Base-by-base conservation (phyloP, 35 echinoderm and acorn worm species). In the Heliocidaris erythrogramma region DNA sequence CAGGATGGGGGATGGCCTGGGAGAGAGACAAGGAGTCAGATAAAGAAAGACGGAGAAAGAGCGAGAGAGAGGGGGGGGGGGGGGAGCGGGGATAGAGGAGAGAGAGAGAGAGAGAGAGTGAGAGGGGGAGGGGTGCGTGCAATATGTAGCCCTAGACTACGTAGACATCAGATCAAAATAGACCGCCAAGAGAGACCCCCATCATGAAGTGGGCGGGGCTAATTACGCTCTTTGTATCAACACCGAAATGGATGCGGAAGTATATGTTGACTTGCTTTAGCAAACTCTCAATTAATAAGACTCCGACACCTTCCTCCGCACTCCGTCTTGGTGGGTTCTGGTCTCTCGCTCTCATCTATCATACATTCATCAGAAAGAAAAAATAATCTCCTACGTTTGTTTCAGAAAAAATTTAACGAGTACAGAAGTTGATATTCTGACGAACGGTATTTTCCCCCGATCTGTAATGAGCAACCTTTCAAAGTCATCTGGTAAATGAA, bases 191-290 rank as follows among this genome's bases (percentile, higher is more conserved):
- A 27, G 65, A 4, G 65, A 78, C 65, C 65, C 60, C 65, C 65
- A 78, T 78, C 65, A n/a, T 78, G 27, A 78, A 78, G 87, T 89
- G 29, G 87, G 87, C 87, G 87, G 87, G 47, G 87, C 87, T 47
- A 89, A 32, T 88, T 89, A 47, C 87, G 42, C 87, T 78, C 27
- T 78, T 78, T 21, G 65, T 78, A 4, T 18, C 27, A 78, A 78
- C 65, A 27, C 65, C 18, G 65, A 78, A 78, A 78, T 78, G 18
- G 65, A n/a, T 78, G 11, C 61, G 61, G 61, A 69, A 69, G 27
- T 69, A 69, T 16, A 16, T 16, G 65, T 78, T 78, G 65, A 24
- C 65, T 78, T 78, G 7, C 65, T 78, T 78, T 78, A 21, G 65
- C 7, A 78, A n/a, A 78, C 65, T 24, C 21, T n/a, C 27, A 78